phyloP scores from a whole-genome alignment of 2,797 vertebrate genomes.

The Limosa lapponica region DNA sequence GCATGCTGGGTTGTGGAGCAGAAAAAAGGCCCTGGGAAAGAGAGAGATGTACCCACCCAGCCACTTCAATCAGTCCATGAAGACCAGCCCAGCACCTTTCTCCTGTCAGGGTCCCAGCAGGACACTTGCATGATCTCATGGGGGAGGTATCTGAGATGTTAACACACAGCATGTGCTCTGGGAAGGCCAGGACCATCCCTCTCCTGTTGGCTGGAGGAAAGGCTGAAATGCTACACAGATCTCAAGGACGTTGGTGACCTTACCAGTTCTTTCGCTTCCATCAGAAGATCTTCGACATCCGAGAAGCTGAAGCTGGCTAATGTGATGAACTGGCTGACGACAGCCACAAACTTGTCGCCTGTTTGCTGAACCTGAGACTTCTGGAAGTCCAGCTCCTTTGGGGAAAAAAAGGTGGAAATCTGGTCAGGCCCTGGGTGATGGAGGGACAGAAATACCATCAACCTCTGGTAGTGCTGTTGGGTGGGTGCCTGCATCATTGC shows the following conservation, averaged over 20 bases:
- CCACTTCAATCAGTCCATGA: not conserved
- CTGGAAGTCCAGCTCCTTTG: conserved; percentile 95
- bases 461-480: accelerated
- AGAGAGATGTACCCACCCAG: not conserved
- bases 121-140: not conserved
- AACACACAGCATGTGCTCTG: not conserved
- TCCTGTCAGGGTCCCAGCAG: not conserved
- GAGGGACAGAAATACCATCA: not conserved
- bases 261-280: conserved; percentile 95
- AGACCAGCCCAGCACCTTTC: not conserved
- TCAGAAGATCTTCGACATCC: conserved; percentile 94
- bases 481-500: not conserved
- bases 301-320: conserved; percentile 99
- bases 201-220: not conserved
- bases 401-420: not conserved
- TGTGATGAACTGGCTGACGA: conserved; percentile 98
- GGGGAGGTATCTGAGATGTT: not conserved
- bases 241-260: conserved; percentile 16
- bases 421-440: not conserved
- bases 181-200: not conserved
- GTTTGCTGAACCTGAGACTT: conserved; percentile 85
- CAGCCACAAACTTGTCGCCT: conserved; percentile 96
- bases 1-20: not conserved
- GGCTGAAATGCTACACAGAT: not conserved
- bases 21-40: not conserved